Conservation (phyloP, 2,113 vertebrate genomes). For the Colaptes auratus region DNA sequence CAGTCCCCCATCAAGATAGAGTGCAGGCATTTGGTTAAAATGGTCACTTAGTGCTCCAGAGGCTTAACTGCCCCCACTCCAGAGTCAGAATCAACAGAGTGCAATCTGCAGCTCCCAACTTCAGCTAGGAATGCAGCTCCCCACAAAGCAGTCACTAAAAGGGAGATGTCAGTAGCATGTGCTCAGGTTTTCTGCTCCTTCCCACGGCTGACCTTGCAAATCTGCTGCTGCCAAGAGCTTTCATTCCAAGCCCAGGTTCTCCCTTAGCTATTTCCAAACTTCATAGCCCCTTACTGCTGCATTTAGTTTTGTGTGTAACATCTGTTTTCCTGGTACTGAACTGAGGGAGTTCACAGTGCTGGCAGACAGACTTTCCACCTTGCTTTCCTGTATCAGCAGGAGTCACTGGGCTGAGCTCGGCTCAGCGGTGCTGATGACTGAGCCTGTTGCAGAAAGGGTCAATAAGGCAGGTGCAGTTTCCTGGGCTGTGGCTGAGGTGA, state of each 20-base stretch:
- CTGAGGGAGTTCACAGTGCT: neutral
- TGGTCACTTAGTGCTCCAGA: slow-evolving; percentile 60
- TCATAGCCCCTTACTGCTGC: neutral
- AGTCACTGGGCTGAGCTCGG: neutral
- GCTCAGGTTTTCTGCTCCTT: slow-evolving; percentile 14
- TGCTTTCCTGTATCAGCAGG: neutral
- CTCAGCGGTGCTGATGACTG: neutral
- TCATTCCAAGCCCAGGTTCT: neutral
- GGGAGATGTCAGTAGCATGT: neutral
- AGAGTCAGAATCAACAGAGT: slow-evolving; percentile 19
- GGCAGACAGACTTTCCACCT: neutral
- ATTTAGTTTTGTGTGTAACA: neutral
- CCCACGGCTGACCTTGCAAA: neutral
- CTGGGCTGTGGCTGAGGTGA: neutral
- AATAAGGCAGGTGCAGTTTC: neutral
- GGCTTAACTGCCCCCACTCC: slow-evolving; percentile 59
- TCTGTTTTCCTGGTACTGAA: neutral
- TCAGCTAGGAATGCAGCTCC: neutral
- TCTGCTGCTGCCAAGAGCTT: neutral
- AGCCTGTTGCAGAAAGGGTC: neutral
- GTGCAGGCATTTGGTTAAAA: slow-evolving; percentile 62
- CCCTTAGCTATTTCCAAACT: neutral
- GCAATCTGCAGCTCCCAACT: slow-evolving; percentile 1
- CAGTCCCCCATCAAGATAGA: slow-evolving; percentile 57
- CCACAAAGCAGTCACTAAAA: neutral